Evolutionary conservation across 2,113 vertebrate genomes (phyloP).

Genomic region (Hydropotes inermis): DNA sequence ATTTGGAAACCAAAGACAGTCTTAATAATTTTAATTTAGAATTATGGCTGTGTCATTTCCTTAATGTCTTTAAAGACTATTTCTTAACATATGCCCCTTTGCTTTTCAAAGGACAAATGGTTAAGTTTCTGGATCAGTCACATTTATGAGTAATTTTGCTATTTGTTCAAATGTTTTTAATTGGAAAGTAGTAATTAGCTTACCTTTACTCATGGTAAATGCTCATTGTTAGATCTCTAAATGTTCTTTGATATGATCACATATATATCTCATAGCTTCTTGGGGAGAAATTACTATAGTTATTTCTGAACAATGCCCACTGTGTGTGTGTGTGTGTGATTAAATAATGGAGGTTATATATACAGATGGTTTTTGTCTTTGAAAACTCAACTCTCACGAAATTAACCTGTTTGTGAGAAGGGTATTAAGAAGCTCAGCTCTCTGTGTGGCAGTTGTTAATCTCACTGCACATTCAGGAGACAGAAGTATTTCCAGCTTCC

Average conservation of each 20-base stretch:
- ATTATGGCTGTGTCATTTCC: not conserved
- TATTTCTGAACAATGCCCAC: not conserved
- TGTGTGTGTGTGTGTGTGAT: not conserved
- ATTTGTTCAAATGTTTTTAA: constrained; percentile 50
- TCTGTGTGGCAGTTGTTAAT: not conserved
- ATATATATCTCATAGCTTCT: not conserved
- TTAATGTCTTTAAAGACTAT: not conserved
- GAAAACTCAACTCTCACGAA: not conserved
- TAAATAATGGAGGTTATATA: not conserved
- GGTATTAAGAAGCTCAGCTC: not conserved
- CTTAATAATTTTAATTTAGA: not conserved
- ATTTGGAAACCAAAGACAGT: constrained; percentile 37
- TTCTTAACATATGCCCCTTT: not conserved
- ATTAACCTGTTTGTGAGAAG: not conserved
- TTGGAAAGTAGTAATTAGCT: constrained; percentile 17
- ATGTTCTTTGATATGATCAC: not conserved
- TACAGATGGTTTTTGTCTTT: not conserved
- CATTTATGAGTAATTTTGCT: constrained; percentile 9
- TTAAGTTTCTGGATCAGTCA: not conserved
- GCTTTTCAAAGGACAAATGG: not conserved
- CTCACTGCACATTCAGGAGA: not conserved
- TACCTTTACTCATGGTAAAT: not conserved
- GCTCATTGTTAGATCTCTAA: not conserved
- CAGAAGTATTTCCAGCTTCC: not conserved
- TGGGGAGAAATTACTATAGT: not conserved